Conservation (phyloP, 2,113 vertebrate genomes). For the Syrrhaptes paradoxus region DNA sequence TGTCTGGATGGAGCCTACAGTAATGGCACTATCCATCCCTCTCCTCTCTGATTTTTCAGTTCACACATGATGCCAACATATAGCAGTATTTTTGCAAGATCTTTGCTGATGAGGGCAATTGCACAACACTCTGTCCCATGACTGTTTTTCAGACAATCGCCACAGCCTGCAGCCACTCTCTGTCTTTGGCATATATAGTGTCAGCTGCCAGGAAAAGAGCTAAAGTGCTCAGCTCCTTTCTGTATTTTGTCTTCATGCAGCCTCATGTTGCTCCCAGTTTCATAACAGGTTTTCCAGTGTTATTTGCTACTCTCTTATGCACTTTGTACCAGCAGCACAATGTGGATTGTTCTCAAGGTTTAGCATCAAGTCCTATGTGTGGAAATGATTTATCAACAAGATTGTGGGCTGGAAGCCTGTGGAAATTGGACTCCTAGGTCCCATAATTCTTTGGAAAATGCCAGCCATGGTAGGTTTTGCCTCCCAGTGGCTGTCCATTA, state of each 20-base stretch:
- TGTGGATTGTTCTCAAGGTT: conserved; percentile 34
- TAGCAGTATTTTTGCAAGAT: neutral
- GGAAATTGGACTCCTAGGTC: conserved; percentile 32
- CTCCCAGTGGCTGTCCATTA: neutral
- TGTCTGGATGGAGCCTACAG: neutral
- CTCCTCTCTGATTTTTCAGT: neutral
- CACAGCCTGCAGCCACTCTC: neutral
- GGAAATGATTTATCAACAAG: conserved; percentile 48
- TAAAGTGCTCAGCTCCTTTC: neutral
- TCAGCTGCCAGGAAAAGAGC: neutral
- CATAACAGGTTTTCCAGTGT: neutral
- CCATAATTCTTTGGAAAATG: conserved; percentile 56
- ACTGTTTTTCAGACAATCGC: neutral
- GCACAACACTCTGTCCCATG: neutral
- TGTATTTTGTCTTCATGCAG: neutral
- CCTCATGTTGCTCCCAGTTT: neutral
- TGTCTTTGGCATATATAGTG: neutral
- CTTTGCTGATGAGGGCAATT: neutral
- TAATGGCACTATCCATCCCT: neutral
- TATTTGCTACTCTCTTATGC: conserved; percentile 3
- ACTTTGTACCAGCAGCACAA: conserved; percentile 5
- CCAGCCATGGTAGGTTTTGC: neutral
- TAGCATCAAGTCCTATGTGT: conserved; percentile 14
- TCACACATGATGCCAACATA: neutral
- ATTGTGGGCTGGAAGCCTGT: conserved; percentile 25